These are phyloP conservation scores for Sardina pilchardus DNA, from an alignment of 2,113 vertebrate species.

Conservation along the genomic window DNA sequence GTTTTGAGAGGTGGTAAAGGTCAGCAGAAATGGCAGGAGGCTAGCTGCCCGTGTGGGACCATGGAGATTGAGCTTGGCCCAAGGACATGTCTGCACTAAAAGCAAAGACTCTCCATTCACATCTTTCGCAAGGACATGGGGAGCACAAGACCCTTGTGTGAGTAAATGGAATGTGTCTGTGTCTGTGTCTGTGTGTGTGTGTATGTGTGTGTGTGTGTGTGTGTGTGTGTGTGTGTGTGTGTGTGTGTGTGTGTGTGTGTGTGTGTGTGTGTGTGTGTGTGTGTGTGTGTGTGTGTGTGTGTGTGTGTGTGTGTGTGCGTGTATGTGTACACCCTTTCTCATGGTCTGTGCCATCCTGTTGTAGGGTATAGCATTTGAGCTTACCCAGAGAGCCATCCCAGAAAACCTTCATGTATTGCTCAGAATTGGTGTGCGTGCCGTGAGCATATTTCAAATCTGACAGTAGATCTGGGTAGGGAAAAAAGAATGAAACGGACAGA, in stretches of 20 bases:
- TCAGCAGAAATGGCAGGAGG: background rate
- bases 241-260: background rate
- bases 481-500: background rate
- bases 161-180: background rate
- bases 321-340: background rate
- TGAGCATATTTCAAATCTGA: background rate
- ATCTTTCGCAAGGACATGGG: background rate
- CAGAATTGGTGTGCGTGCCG: background rate
- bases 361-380: background rate
- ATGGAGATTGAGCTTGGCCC: background rate
- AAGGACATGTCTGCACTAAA: slow-evolving; percentile 9
- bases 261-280: background rate
- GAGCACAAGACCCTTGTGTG: background rate
- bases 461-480: background rate
- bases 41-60: background rate
- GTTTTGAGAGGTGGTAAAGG: background rate
- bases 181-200: background rate
- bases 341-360: background rate
- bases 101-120: background rate
- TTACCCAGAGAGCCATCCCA: background rate
- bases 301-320: no score
- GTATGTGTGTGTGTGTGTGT: background rate
- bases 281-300: no score
- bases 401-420: no score
- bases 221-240: background rate